Evolutionary conservation across 2,113 vertebrate genomes (phyloP), one percentile per base, ranked within the genome.

Genomic region (Nycticryphes semicollaris): DNA sequence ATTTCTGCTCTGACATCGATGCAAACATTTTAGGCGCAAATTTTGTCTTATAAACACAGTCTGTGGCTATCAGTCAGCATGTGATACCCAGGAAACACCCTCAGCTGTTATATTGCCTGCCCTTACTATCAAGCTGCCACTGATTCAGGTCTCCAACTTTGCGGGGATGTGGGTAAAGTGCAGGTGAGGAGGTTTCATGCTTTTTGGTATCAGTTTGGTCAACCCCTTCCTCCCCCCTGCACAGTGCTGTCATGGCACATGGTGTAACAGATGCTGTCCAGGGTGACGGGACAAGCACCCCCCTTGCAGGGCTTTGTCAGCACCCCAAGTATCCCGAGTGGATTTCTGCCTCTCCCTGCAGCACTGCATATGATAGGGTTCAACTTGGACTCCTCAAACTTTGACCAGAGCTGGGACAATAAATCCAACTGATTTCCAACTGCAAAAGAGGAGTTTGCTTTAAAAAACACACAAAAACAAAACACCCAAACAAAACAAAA

Each of bases 361-460:
- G 75, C 25, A 10, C 48, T 75, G 75, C 50, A 4, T 27, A 20
- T 47, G 75, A 72, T 10, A 79, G 59, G 12, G 35, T 76, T 90
- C 8, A 0, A 48, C 53, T 57, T 56, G 43, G 78, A 33, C 63
- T 80, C n/a, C 43, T 90, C 66, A 88, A 83, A 80, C 59, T 70
- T 86, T 63, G 50, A 88, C 68, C 45, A 43, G 70, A 88, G 67
- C 59, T 83, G 67, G 79, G 70, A 83, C 51, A 63, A 47, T 63
- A 91, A 90, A 85, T 48, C 67, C 64, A 57, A 95, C 76, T 0
- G 0, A 82, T 62, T 85, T 89, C 53, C 74, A 83, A 73, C 14
- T 31, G 75, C 79, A 76, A 74, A 79, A 85, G 75, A 91, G 67
- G 88, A 96, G 93, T 87, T 69, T 66, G 75, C 54, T 80, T 88